Evolutionary conservation across 2,888 invertebrate genomes (phyloP), one percentile per base, ranked within the genome.

Genomic region (Mycogona germanica): DNA sequence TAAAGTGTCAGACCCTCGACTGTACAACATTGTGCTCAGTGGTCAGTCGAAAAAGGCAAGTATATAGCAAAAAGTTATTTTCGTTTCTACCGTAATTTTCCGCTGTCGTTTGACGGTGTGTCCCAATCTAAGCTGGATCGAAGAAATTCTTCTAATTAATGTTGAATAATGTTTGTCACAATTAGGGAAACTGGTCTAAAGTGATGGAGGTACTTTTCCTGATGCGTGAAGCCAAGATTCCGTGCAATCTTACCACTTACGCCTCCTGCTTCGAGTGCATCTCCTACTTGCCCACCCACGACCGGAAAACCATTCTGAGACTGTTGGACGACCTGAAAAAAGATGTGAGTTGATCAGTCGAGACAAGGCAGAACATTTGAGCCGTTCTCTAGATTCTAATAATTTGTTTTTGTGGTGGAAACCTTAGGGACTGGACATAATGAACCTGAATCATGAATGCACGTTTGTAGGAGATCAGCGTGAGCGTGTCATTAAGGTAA

Each of bases 401-500:
- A 41, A 2, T 12, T 9, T 41, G n/a, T 19, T 38, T 38, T 38
- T 38, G 12, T 38, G 21, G 5, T 38, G 7, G 3, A 17, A 38
- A 38, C 17, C 14, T 28, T 17, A 54, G 54, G 49, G 49, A 21
- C 35, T 54, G 23, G 26, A 54, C 26, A 19, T 54, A 17, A 19
- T n/a, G 1, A 50, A 54, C 14, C 5, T 54, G 14, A 41, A 49
- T 30, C 28, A 21, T 5, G 41, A 50, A 28, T 54, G 54, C 35
- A 41, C 38, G 14, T 54, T 48, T 17, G n/a, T 30, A 12, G 21
- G 42, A 6, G 54, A 54, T 17, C 54, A 54, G 23, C 17, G 48
- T n/a, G 42, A 49, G 29, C 41, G 30, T 21, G 32, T 54, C 14
- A 23, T 54, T 14, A n/a, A 54, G 30, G 54, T 54, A 35, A 21